Conservation (phyloP, 2,113 vertebrate species). For the Eulemur rufifrons region DNA sequence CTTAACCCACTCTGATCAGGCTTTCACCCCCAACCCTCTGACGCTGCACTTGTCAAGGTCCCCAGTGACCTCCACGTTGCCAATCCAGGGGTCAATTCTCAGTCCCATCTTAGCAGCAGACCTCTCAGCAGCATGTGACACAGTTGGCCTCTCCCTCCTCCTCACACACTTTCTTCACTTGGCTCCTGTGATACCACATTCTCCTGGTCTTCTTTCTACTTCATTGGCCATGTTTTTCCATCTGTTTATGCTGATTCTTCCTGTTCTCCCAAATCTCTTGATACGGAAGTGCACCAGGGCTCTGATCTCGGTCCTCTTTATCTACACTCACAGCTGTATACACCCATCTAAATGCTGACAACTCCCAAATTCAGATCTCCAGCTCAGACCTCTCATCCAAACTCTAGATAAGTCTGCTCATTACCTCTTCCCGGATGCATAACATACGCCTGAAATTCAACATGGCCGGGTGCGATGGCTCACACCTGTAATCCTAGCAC, state of each 20-base stretch:
- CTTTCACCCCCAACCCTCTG: not conserved
- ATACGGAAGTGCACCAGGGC: not conserved
- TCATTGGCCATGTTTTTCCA: not conserved
- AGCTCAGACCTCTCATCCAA: not conserved
- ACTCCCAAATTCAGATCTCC: not conserved
- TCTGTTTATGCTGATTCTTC: not conserved
- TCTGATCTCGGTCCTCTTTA: not conserved
- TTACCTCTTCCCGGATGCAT: not conserved
- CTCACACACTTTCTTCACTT: not conserved
- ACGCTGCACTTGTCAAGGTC: not conserved
- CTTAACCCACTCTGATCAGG: not conserved
- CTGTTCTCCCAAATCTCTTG: constrained; percentile 5
- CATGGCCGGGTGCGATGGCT: too few species aligned
- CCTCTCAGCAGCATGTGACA: not conserved
- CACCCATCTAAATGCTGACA: not conserved
- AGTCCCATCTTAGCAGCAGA: not conserved
- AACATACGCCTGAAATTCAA: not conserved
- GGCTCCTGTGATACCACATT: not conserved
- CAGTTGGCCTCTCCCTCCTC: not conserved
- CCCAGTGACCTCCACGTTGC: not conserved
- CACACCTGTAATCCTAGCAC: too few species aligned
- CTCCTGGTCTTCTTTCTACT: not conserved
- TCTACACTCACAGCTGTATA: not conserved
- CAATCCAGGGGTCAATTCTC: not conserved
- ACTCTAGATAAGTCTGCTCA: not conserved